phyloP scores from a whole-genome alignment of 2,797 vertebrate genomes.

The Esox lucius region DNA sequence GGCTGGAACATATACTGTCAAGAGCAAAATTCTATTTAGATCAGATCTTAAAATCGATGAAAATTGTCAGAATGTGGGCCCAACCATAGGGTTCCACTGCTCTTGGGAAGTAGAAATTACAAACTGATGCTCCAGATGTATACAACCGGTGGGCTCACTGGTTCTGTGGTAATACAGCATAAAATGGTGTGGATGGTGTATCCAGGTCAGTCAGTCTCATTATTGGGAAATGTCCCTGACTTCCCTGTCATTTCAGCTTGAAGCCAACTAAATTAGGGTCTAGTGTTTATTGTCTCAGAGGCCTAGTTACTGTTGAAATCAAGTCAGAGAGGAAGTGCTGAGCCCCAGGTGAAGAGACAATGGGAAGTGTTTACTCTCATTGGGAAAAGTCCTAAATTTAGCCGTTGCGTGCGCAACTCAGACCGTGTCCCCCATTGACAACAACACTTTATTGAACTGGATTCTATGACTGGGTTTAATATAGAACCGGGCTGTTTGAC shows the following conservation, averaged over 20 bases:
- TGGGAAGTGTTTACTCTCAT: not conserved
- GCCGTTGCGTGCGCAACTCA: not conserved
- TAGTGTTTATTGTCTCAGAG: not conserved
- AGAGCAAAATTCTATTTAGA: no score
- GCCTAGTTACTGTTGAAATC: not conserved
- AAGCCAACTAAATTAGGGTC: slow-evolving; percentile 15
- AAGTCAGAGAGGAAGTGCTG: not conserved
- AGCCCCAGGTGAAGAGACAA: not conserved
- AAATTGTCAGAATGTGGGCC: no score
- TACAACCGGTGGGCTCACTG: no score
- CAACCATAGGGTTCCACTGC: no score
- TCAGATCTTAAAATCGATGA: no score
- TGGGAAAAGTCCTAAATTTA: not conserved
- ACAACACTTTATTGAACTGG: not conserved
- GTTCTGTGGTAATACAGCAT: not conserved
- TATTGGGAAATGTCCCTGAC: not conserved
- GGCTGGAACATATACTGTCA: no score
- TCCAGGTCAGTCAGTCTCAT: slow-evolving; percentile 12
- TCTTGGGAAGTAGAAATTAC: no score
- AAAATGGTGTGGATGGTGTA: not conserved
- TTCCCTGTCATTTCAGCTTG: slow-evolving; percentile 8
- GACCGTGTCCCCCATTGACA: not conserved
- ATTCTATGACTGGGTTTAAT: no score
- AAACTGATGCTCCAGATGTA: no score
- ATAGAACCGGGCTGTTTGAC: no score